Conservation (phyloP, 23 tunicate species). For the Styela plicata region DNA sequence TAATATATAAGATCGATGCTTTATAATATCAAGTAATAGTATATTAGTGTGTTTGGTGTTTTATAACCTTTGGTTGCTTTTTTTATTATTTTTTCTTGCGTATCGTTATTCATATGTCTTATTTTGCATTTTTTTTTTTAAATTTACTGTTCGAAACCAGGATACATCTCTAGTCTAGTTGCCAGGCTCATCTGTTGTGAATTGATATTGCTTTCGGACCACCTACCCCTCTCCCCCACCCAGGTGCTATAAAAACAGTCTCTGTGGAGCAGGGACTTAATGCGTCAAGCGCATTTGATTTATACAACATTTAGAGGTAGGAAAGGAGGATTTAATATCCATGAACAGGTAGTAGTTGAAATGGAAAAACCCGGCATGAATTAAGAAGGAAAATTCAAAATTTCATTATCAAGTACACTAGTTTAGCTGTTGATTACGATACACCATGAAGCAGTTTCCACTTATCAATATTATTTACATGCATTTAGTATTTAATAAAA, state of each 20-base stretch:
- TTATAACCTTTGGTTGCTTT: background rate
- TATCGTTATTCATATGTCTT: background rate
- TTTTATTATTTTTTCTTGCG: background rate
- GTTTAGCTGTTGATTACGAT: too few species aligned
- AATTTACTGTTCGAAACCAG: background rate
- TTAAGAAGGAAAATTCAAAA: too few species aligned
- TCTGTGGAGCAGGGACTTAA: constrained; percentile 23
- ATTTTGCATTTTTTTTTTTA: background rate
- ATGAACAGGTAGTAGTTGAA: constrained; percentile 57
- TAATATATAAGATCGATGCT: too few species aligned
- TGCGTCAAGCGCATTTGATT: too few species aligned
- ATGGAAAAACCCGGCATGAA: too few species aligned
- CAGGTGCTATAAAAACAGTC: constrained; percentile 32
- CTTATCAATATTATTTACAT: too few species aligned
- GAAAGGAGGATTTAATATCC: constrained; percentile 63
- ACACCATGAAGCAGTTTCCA: too few species aligned
- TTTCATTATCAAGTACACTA: too few species aligned
- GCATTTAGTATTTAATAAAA: too few species aligned
- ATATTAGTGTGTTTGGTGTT: background rate
- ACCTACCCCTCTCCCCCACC: too few species aligned
- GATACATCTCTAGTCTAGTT: constrained; percentile 3
- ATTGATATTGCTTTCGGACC: too few species aligned
- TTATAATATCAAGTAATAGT: too few species aligned
- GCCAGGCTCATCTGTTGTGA: background rate
- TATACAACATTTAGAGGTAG: constrained; percentile 30